Evolutionary conservation across 2,888 invertebrate genomes (phyloP).

Genomic region (Arenicola marina): DNA sequence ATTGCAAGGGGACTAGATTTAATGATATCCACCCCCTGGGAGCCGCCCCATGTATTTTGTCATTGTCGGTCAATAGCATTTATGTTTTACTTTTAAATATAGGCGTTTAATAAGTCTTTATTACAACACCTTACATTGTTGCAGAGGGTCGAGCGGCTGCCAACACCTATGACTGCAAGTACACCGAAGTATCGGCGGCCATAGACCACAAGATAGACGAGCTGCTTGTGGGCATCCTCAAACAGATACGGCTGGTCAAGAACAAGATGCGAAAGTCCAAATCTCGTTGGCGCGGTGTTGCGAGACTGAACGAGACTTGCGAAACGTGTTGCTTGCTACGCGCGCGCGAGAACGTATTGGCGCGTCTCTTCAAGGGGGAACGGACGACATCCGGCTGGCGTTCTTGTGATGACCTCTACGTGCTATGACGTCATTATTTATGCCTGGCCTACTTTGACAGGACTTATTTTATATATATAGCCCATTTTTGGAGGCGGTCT

Average conservation of each 20-base stretch:
- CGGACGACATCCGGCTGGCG: conserved; percentile 61
- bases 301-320: not conserved
- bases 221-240: conserved; percentile 87
- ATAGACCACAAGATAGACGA: conserved; percentile 97
- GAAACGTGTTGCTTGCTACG: conserved; percentile 14
- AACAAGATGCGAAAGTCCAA: conserved; percentile 4
- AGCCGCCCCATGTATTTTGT: no score
- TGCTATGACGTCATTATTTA: no score
- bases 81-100: no score
- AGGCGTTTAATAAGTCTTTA: no score
- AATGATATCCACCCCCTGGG: no score
- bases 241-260: conserved; percentile 77
- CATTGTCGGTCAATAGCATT: no score
- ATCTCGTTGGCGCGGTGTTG: not conserved
- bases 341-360: conserved; percentile 36
- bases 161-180: conserved; percentile 88
- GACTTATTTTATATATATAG: no score
- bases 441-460: no score
- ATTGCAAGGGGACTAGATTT: no score
- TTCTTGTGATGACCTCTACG: conserved; percentile 66
- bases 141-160: conserved; percentile 91
- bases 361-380: conserved; percentile 47
- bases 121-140: no score
- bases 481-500: no score
- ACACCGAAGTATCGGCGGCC: conserved; percentile 93